These are phyloP conservation scores for Scaptomyza cyrtandrae DNA, from an alignment of 2,888 invertebrate genomes.

Conservation along the genomic window DNA sequence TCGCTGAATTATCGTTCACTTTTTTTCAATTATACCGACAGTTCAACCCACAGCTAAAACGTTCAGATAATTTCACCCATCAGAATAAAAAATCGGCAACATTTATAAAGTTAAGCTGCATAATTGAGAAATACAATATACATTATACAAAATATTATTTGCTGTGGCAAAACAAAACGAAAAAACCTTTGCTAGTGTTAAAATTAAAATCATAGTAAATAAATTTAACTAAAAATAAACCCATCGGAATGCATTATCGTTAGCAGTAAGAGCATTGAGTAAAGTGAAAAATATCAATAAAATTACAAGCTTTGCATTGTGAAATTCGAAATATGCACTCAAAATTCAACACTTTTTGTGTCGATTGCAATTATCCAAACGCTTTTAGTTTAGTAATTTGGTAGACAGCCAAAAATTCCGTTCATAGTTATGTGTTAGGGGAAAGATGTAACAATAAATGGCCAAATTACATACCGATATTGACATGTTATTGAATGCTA, in stretches of 20 bases:
- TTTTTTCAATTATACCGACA: too few species aligned
- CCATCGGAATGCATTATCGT: constrained; percentile 22
- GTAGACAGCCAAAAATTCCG: constrained; percentile 32
- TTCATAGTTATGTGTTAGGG: constrained; percentile 51
- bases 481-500: constrained; percentile 63
- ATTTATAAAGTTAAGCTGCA: too few species aligned
- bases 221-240: constrained; percentile 12
- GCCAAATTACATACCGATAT: constrained; percentile 57
- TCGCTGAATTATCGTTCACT: too few species aligned
- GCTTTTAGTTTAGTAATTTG: constrained; percentile 34
- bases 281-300: constrained; percentile 7
- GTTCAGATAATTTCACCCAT: too few species aligned
- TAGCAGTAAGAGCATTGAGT: not conserved
- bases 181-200: constrained; percentile 7
- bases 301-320: constrained; percentile 4
- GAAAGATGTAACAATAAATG: constrained; percentile 47
- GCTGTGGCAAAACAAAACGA: not conserved
- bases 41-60: too few species aligned
- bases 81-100: too few species aligned
- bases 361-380: constrained; percentile 40
- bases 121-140: not conserved
- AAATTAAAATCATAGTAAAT: constrained; percentile 31
- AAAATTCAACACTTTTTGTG: constrained; percentile 26
- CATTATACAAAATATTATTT: not conserved
- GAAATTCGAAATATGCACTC: constrained; percentile 23